Percentiles rank a stretch among this genome's conserved stretches.
Evolutionary conservation across 2,888 invertebrate species (phyloP).

Genomic region (Molanna angustata): DNA sequence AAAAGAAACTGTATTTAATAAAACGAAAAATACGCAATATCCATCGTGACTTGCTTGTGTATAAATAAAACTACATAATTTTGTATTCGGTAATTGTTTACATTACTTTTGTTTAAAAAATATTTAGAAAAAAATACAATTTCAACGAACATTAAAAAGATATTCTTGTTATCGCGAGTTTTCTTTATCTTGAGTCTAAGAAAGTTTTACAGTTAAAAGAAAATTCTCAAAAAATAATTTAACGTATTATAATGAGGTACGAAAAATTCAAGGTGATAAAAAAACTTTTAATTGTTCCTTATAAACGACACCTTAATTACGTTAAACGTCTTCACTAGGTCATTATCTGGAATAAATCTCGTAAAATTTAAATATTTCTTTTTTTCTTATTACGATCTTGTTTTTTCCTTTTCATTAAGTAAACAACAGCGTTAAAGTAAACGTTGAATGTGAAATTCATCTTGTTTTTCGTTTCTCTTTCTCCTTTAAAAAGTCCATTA

Average conservation of each 20-base stretch:
- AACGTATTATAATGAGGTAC: conserved; percentile 5
- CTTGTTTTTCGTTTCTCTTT: conserved; percentile 1
- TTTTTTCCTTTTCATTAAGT: conserved; percentile 7
- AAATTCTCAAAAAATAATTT: conserved; percentile 1
- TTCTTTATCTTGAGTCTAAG: too few species aligned
- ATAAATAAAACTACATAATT: too few species aligned
- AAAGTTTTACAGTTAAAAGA: too few species aligned
- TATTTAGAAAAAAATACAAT: too few species aligned
- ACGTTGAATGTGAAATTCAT: conserved; percentile 6
- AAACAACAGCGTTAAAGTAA: conserved; percentile 9
- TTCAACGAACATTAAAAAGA: too few species aligned
- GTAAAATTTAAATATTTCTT: conserved; percentile 7
- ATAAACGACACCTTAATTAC: conserved; percentile 20
- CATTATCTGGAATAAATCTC: conserved; percentile 9
- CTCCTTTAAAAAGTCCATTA: conserved; percentile 5
- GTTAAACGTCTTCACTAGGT: conserved; percentile 9
- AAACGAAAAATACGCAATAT: too few species aligned
- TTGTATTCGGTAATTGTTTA: too few species aligned
- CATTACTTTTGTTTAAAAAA: too few species aligned
- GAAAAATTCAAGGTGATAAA: conserved; percentile 18
- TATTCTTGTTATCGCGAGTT: too few species aligned
- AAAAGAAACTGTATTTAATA: too few species aligned
- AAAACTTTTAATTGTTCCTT: conserved; percentile 20
- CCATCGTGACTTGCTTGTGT: too few species aligned
- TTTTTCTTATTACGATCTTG: neutral